Evolutionary conservation across 2,797 vertebrate species (phyloP).

Genomic region (Loris lydekkerianus): DNA sequence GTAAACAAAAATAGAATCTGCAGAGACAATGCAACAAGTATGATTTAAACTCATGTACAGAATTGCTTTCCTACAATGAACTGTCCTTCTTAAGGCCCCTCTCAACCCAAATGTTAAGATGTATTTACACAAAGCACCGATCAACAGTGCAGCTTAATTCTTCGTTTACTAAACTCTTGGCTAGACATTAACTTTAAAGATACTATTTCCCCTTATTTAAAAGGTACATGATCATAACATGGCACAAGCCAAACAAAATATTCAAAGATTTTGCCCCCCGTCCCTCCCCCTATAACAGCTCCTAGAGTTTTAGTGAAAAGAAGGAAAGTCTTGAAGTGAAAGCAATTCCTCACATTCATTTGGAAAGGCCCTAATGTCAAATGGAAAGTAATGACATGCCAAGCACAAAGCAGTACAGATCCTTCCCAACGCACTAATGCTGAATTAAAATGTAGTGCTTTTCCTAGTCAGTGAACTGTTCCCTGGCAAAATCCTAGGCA

Average conservation of each 20-base stretch:
- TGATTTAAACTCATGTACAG: slow-evolving; percentile 95
- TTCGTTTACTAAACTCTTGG: slow-evolving; percentile 90
- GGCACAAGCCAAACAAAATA: slow-evolving; percentile 86
- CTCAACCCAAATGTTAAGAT: slow-evolving; percentile 90
- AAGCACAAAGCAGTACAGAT: slow-evolving; percentile 96
- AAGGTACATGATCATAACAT: slow-evolving; percentile 87
- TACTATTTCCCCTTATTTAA: slow-evolving; percentile 89
- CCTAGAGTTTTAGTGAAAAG: slow-evolving; percentile 86
- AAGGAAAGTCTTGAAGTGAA: slow-evolving; percentile 94
- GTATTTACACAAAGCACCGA: slow-evolving; percentile 97
- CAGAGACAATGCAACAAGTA: slow-evolving; percentile 97
- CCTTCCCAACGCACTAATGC: slow-evolving; percentile 92
- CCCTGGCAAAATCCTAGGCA: slow-evolving; percentile 96
- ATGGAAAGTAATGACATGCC: slow-evolving; percentile 97
- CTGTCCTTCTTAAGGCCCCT: slow-evolving; percentile 92
- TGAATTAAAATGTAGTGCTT: slow-evolving; percentile 93
- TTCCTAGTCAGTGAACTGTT: slow-evolving; percentile 93
- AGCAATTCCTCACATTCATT: slow-evolving; percentile 99
- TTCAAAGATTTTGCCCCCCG: slow-evolving; percentile 75
- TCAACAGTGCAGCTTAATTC: slow-evolving; percentile 95
- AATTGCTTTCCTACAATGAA: slow-evolving; percentile 96
- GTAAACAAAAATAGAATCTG: slow-evolving; percentile 99
- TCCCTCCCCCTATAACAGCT: slow-evolving; percentile 77
- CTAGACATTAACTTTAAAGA: slow-evolving; percentile 92
- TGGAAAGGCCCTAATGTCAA: slow-evolving; percentile 97